Evolutionary conservation across 2,888 invertebrate species (phyloP), one percentile per base, ranked within the genome.

Genomic region (Tinea pellionella): DNA sequence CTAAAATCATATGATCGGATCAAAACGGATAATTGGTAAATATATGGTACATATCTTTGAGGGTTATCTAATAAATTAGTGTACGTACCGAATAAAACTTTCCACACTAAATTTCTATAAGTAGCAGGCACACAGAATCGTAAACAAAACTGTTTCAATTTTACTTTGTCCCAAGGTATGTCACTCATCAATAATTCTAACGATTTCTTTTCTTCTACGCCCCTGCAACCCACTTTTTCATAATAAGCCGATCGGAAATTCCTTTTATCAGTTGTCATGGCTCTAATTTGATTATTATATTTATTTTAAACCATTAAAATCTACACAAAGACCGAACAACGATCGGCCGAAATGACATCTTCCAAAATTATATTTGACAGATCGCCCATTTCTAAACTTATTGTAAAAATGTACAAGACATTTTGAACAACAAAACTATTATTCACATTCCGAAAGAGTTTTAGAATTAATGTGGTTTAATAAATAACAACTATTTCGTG

Each of bases 171-270:
- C 76, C 93, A 89, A 12, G 92, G 93, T 69, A 93, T 94, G 65
- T 97, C 96, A 71, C 96, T 95, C 68, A 97, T 84, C 11, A 97
- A 80, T 69, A 96, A 95, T 83, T 97, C 96, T 47, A 97, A 80
- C 0, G 96, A 96, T 80, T 95, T 96, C 76, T 95, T 96, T 71
- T 95, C 95, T 78, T 96, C 96, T 0, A 96, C 95, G 66, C 94
- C 94, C 64, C 94, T 91, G 78, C 96, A 96, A 41, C 96, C 96
- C 11, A 96, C 95, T 84, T 94, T 94, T 78, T 94, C 94, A 68
- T 94, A 94, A 71, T 94, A 94, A 1, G 93, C 91, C 0, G 94
- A 94, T 37, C 94, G 90, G 77, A 94, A 94, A 80, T 94, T 94
- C 64, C 94, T 86, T 73, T 94, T 93, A 70, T 94, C 94, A 12